These are phyloP conservation scores for Coracias cyanogaster DNA, from an alignment of 2,797 vertebrate genomes.

Conservation along the genomic window DNA sequence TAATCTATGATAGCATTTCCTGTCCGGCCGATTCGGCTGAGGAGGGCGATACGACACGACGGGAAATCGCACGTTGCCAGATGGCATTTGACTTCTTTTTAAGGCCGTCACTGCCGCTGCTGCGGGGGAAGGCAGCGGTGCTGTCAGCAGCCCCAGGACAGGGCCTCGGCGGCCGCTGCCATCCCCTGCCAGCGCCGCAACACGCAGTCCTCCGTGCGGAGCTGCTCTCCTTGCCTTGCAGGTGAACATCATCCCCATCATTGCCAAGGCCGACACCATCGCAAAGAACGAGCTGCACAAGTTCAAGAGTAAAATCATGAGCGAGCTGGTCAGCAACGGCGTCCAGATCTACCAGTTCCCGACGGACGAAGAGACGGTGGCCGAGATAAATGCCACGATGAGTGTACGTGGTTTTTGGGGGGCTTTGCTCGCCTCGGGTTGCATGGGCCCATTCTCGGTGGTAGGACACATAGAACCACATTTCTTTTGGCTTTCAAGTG, in stretches of 20 bases:
- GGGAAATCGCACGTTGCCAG: slow-evolving; percentile 54
- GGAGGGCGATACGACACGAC: background rate
- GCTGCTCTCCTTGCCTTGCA: slow-evolving; percentile 64
- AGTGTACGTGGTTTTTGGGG: slow-evolving; percentile 76
- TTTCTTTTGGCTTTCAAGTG: background rate
- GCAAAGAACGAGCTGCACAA: slow-evolving; percentile 89
- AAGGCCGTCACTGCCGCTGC: background rate
- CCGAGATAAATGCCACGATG: slow-evolving; percentile 89
- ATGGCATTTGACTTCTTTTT: slow-evolving; percentile 23
- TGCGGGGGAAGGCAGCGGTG: background rate
- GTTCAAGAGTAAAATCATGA: slow-evolving; percentile 93
- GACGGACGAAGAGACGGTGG: slow-evolving; percentile 87
- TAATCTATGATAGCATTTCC: slow-evolving; percentile 42
- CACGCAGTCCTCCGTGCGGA: background rate
- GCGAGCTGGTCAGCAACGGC: slow-evolving; percentile 88
- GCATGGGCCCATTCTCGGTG: rapidly evolving
- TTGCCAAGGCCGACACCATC: slow-evolving; percentile 90
- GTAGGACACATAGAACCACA: rapidly evolving
- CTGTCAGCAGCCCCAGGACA: background rate
- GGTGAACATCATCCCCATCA: slow-evolving; percentile 91
- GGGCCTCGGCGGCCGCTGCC: background rate
- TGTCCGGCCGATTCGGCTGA: background rate
- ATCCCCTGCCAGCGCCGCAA: background rate
- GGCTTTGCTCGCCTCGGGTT: background rate
- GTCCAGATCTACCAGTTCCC: slow-evolving; percentile 92